These are phyloP conservation scores for Daboia siamensis DNA, from an alignment of 2,113 vertebrate species.

Conservation along the genomic window DNA sequence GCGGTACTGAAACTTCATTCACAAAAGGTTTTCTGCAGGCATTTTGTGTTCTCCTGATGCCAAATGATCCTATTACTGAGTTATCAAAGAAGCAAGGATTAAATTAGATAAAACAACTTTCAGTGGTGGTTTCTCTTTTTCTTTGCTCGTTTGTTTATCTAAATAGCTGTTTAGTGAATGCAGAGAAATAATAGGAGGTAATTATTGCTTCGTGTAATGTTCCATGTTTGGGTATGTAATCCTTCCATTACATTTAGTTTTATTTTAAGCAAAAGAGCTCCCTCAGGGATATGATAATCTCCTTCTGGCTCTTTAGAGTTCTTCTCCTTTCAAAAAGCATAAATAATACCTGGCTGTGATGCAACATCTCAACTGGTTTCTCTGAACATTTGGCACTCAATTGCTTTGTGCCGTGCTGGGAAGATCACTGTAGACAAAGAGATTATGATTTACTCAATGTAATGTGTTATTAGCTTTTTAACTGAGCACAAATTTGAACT, in stretches of 20 bases:
- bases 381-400: conserved; percentile 26
- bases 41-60: conserved; percentile 50
- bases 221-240: conserved; percentile 79
- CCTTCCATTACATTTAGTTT: conserved; percentile 73
- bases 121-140: conserved; percentile 63
- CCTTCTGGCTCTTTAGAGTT: conserved; percentile 55
- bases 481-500: neutral
- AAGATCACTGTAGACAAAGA: neutral
- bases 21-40: conserved; percentile 32
- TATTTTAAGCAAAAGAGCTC: conserved; percentile 72
- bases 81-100: conserved; percentile 72
- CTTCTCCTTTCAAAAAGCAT: conserved; percentile 44
- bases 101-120: conserved; percentile 62
- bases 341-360: conserved; percentile 61
- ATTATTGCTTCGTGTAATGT: conserved; percentile 77
- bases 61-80: conserved; percentile 66
- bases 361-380: conserved; percentile 41
- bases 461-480: accelerated
- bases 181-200: conserved; percentile 75
- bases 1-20: conserved; percentile 27
- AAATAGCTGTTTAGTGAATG: conserved; percentile 75
- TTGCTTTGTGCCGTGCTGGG: accelerated
- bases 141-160: conserved; percentile 70
- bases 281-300: conserved; percentile 75
- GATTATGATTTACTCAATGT: neutral